phyloP scores from a whole-genome alignment of 2,888 invertebrate genomes.

The Ormyrus nitidulus region DNA sequence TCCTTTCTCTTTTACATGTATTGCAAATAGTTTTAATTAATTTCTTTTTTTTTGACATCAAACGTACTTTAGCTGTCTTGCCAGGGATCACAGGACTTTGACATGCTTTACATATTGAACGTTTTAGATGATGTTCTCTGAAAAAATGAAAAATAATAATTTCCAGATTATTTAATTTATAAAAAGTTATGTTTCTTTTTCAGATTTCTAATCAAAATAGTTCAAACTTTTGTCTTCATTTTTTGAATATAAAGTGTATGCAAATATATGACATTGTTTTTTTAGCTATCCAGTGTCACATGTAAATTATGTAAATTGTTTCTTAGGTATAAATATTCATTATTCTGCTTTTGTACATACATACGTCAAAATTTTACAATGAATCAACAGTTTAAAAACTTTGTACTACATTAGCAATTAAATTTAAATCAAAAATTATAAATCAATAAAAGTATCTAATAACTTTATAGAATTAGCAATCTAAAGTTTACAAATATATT shows the following conservation, averaged over 20 bases:
- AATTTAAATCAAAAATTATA: neutral
- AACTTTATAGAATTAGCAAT: no score
- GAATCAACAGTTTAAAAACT: no score
- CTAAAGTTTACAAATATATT: constrained; percentile 48
- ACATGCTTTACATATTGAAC: constrained; percentile 80
- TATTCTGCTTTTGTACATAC: neutral
- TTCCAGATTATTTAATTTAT: neutral
- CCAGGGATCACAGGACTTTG: constrained; percentile 77
- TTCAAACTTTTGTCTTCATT: no score
- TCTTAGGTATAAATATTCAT: neutral
- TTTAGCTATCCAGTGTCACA: no score
- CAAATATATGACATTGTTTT: no score
- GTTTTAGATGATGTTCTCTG: constrained; percentile 80
- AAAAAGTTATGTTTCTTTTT: neutral
- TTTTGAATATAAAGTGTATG: no score
- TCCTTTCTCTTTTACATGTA: constrained; percentile 72
- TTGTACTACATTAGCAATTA: no score
- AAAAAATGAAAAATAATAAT: constrained; percentile 59
- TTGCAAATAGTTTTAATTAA: constrained; percentile 76
- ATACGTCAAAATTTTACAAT: no score
- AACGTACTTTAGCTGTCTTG: constrained; percentile 77
- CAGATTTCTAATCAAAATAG: no score
- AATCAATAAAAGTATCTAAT: constrained; percentile 34
- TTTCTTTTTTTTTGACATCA: constrained; percentile 76
- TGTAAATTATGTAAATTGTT: neutral